Conservation (phyloP, 2,888 invertebrate genomes). For the Thalpophila matura region DNA sequence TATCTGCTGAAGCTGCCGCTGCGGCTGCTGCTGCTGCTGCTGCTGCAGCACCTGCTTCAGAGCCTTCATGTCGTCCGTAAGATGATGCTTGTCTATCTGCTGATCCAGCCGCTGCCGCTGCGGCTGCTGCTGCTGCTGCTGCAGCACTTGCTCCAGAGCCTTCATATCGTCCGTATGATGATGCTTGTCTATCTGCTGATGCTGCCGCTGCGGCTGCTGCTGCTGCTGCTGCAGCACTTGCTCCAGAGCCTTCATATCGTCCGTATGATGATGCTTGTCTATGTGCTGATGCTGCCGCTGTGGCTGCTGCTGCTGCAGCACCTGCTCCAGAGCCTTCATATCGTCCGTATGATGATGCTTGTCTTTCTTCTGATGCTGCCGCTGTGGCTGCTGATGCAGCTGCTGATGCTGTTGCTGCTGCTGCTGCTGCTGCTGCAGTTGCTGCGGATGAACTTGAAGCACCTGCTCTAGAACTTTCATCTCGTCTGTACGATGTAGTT, state of each 20-base stretch:
- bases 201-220: slow-evolving; percentile 13
- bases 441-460: slow-evolving; percentile 11
- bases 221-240: not conserved
- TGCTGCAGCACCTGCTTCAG: not conserved
- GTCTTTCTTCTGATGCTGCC: too few relatives aligned
- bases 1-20: not conserved
- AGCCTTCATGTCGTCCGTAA: too few relatives aligned
- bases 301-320: slow-evolving; percentile 24
- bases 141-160: too few relatives aligned
- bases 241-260: not conserved
- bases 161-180: not conserved
- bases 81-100: slow-evolving; percentile 9
- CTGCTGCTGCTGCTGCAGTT: slow-evolving; percentile 4
- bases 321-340: slow-evolving; percentile 10
- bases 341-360: not conserved
- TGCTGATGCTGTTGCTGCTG: not conserved
- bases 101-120: not conserved
- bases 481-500: too few relatives aligned
- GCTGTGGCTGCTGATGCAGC: slow-evolving; percentile 10
- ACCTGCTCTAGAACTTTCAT: not conserved
- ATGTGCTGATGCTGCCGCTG: slow-evolving; percentile 29
- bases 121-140: too few relatives aligned
- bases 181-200: too few relatives aligned
- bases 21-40: slow-evolving; percentile 14
- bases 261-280: not conserved